A percentile compares a stretch with the other conserved stretches of the same genome.
Conservation (phyloP, 2,888 invertebrate species). For the Drosophila flavopinicola region DNA sequence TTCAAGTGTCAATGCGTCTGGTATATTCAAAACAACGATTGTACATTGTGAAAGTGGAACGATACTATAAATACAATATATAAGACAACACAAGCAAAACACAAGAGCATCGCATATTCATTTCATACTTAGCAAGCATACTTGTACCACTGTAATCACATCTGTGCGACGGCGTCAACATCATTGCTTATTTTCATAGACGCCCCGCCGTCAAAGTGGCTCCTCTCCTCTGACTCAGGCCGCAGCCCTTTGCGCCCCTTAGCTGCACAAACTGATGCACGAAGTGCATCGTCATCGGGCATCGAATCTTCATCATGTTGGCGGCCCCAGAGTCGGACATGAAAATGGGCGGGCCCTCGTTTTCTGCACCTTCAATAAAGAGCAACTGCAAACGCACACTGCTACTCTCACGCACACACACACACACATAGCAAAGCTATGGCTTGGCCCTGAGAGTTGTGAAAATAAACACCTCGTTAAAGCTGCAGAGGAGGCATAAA, state of each 20-base stretch:
- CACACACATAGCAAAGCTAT: slow-evolving; percentile 7
- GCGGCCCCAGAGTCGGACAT: slow-evolving; percentile 57
- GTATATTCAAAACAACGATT: too few species aligned
- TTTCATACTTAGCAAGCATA: not conserved
- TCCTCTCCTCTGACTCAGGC: not conserved
- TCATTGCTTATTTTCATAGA: slow-evolving; percentile 73
- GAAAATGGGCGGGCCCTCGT: slow-evolving; percentile 76
- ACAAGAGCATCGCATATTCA: too few species aligned
- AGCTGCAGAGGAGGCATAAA: slow-evolving; percentile 80
- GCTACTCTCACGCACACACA: slow-evolving; percentile 11
- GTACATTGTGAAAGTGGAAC: too few species aligned
- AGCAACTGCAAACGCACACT: slow-evolving; percentile 58
- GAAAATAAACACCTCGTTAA: slow-evolving; percentile 83
- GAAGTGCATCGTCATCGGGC: slow-evolving; percentile 64
- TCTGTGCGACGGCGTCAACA: slow-evolving; percentile 59
- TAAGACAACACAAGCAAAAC: too few species aligned
- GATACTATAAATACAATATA: too few species aligned
- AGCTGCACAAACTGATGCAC: slow-evolving; percentile 39
- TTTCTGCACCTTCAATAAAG: slow-evolving; percentile 75
- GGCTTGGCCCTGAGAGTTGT: slow-evolving; percentile 74
- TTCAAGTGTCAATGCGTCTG: too few species aligned
- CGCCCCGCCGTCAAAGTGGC: slow-evolving; percentile 70
- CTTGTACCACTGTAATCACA: slow-evolving; percentile 31
- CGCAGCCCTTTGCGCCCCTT: not conserved
- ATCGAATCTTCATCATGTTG: slow-evolving; percentile 76